Evolutionary conservation across 2,797 vertebrate species (phyloP).

Genomic region (Ctenosaura bakeri): DNA sequence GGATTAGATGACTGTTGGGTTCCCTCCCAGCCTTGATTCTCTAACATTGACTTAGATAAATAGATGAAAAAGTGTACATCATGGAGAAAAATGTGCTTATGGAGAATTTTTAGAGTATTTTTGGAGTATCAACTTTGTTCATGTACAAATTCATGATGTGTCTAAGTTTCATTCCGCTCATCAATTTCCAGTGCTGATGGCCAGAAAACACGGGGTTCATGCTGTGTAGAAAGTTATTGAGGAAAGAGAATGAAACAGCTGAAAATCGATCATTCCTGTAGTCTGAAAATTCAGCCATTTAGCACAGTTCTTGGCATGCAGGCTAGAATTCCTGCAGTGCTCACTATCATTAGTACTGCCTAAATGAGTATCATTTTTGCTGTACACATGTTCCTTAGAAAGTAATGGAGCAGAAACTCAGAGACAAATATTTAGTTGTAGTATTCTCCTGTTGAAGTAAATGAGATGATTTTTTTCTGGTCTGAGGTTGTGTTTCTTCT

Average conservation of each 20-base stretch:
- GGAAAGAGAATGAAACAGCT: accelerated
- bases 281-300: constrained; percentile 1
- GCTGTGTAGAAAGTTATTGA: background rate
- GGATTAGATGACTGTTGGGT: background rate
- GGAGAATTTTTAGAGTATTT: background rate
- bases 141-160: background rate
- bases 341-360: constrained; percentile 12
- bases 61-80: background rate
- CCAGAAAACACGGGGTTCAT: background rate
- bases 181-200: background rate
- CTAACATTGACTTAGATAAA: background rate
- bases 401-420: background rate
- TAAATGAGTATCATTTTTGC: background rate
- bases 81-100: background rate
- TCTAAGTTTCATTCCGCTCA: background rate
- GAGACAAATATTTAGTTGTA: background rate
- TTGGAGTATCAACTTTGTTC: background rate
- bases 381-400: background rate
- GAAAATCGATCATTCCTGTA: background rate
- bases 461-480: background rate
- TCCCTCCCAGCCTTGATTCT: background rate
- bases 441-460: background rate
- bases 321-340: constrained; percentile 8
- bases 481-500: background rate
- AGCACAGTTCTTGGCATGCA: background rate